Conservation (phyloP, 2,888 invertebrate species). For the Heliconius hortense region DNA sequence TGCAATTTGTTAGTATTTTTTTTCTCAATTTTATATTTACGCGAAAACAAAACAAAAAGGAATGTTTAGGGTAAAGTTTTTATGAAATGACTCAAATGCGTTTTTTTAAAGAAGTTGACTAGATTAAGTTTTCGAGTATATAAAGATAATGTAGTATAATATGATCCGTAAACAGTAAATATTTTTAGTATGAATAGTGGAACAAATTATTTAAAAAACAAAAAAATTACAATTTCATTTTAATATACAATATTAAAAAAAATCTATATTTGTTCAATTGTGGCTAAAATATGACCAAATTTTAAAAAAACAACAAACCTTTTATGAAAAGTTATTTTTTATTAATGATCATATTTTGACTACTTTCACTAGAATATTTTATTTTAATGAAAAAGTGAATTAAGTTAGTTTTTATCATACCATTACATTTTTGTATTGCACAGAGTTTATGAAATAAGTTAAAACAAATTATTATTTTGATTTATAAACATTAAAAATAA, state of each 20-base stretch:
- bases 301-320: background rate
- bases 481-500: background rate
- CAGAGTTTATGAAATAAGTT: background rate
- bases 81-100: constrained; percentile 13
- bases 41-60: constrained; percentile 15
- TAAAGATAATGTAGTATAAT: background rate
- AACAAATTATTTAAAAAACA: background rate
- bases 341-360: background rate
- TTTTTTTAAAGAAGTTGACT: constrained; percentile 48
- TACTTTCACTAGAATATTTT: background rate
- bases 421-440: background rate
- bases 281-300: background rate
- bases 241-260: background rate
- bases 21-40: background rate
- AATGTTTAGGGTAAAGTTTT: constrained; percentile 24
- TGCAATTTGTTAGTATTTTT: background rate
- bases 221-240: background rate
- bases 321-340: background rate
- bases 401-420: background rate
- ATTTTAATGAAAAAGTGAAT: background rate
- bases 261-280: background rate
- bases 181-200: background rate
- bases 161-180: background rate
- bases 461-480: background rate
- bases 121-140: constrained; percentile 52